Evolutionary conservation across 2,888 invertebrate genomes (phyloP).

Genomic region (Nomada hirtipes): DNA sequence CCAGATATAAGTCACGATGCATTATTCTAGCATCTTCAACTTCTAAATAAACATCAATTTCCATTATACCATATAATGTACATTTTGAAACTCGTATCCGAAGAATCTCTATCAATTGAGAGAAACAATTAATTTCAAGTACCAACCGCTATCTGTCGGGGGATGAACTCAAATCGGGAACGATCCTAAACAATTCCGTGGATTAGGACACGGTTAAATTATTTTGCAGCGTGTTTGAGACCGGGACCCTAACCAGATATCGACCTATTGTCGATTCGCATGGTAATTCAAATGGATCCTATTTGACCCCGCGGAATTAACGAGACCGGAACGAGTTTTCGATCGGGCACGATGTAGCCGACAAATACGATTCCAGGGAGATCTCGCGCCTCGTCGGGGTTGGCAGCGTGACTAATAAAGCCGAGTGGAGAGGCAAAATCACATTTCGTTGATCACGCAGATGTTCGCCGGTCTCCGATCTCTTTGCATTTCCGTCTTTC

Average conservation of each 20-base stretch:
- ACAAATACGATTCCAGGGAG: slow-evolving; percentile 67
- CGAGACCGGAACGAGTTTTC: slow-evolving; percentile 68
- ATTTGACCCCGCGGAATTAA: slow-evolving; percentile 69
- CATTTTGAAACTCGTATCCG: no score
- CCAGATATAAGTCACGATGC: no score
- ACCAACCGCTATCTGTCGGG: slow-evolving; percentile 3
- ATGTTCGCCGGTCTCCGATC: slow-evolving; percentile 60
- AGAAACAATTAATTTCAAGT: neutral
- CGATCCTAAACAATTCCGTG: slow-evolving; percentile 21
- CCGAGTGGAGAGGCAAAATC: slow-evolving; percentile 61
- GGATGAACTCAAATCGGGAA: neutral
- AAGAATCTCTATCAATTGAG: no score
- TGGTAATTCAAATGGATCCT: slow-evolving; percentile 66
- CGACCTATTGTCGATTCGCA: slow-evolving; percentile 59
- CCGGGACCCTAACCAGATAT: slow-evolving; percentile 47
- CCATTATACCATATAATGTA: no score
- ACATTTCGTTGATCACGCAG: slow-evolving; percentile 68
- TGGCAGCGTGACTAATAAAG: slow-evolving; percentile 69
- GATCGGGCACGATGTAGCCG: slow-evolving; percentile 62
- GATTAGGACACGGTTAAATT: slow-evolving; percentile 41
- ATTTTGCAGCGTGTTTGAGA: slow-evolving; percentile 44
- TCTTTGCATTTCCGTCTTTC: slow-evolving; percentile 42
- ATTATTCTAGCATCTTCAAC: no score
- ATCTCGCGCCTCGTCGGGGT: slow-evolving; percentile 60
- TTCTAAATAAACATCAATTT: no score